These are phyloP conservation scores for Hephaestus fuliginosus DNA, from an alignment of 2,797 vertebrate species.

Conservation along the genomic window DNA sequence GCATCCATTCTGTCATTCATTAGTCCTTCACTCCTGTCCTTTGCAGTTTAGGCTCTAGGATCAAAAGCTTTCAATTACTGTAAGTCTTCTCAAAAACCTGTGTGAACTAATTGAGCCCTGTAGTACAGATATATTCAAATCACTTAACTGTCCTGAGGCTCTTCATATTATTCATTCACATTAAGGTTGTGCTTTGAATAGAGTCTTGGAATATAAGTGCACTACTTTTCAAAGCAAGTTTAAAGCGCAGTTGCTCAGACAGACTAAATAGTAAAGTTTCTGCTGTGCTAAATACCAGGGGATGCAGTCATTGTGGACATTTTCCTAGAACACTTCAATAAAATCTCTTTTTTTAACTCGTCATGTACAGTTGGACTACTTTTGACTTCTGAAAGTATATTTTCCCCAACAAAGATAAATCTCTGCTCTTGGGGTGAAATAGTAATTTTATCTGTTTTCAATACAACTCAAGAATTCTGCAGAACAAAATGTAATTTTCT, in stretches of 20 bases:
- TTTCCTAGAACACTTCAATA: conserved; percentile 7
- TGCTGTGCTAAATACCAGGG: conserved; percentile 39
- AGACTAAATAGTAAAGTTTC: conserved; percentile 46
- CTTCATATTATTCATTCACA: conserved; percentile 58
- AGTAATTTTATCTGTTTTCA: conserved; percentile 13
- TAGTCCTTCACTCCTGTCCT: conserved; percentile 23
- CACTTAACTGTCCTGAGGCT: conserved; percentile 63
- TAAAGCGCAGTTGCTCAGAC: conserved; percentile 31
- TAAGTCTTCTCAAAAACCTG: conserved; percentile 58
- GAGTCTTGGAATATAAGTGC: conserved; percentile 51
- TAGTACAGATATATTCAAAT: conserved; percentile 70
- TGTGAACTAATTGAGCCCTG: conserved; percentile 70
- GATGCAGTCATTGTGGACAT: conserved; percentile 32
- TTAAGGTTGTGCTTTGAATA: conserved; percentile 67
- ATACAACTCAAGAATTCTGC: conserved; percentile 10
- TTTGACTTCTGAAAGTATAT: neutral
- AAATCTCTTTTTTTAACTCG: conserved; percentile 6
- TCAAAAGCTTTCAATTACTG: conserved; percentile 74
- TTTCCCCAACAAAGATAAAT: conserved; percentile 5
- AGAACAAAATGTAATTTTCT: neutral
- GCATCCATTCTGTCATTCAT: conserved; percentile 30
- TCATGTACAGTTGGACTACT: neutral
- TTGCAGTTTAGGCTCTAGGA: conserved; percentile 48
- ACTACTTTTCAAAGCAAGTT: conserved; percentile 55
- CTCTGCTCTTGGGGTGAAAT: neutral